Base-by-base conservation (phyloP, 1,140 invertebrate genomes). In the Stegodyphus dumicola region DNA sequence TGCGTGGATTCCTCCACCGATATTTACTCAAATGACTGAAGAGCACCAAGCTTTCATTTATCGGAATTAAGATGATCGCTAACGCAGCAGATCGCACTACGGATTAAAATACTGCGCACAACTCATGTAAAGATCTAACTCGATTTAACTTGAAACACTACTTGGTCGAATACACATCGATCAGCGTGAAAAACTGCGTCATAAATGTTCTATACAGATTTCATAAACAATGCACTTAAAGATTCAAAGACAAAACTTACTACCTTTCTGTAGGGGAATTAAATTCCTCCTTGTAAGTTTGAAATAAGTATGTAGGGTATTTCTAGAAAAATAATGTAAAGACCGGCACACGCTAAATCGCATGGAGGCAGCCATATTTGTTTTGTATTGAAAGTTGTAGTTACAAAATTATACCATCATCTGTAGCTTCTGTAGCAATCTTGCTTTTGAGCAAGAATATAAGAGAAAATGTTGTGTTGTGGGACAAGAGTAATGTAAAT, bases 351-450 rank as follows among this genome's bases (percentile, higher is more conserved):
- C 18, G 3, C 13, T 49, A 15, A 79, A 69, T 3, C 77, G 33
- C 17, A 79, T 79, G 67, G 77, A 79, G 51, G 77, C 77, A 33
- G 66, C 77, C 77, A 79, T 79, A 33, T 79, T 79, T 10, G 15
- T 60, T 11, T 2, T 54, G 7, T 49, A 66, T 17, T 77, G 15
- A n/a, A 54, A 66, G 60, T 77, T 11, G 2, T 15, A 64, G 74
- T 76, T n/a, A 33, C 33, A 33, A 33, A 33, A 33, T 33, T 33
- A 33, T 33, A 33, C 33, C 33, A 3, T 33, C 33, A 33, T 33
- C n/a, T n/a, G n/a, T n/a, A n/a, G n/a, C n/a, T n/a, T n/a, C n/a
- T n/a, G n/a, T n/a, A n/a, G n/a, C n/a, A n/a, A n/a, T n/a, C n/a
- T n/a, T n/a, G n/a, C n/a, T n/a, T n/a, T n/a, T n/a, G n/a, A n/a